These are phyloP conservation scores for Plutomurus gul DNA, from an alignment of 1,140 invertebrate species.

Conservation along the genomic window DNA sequence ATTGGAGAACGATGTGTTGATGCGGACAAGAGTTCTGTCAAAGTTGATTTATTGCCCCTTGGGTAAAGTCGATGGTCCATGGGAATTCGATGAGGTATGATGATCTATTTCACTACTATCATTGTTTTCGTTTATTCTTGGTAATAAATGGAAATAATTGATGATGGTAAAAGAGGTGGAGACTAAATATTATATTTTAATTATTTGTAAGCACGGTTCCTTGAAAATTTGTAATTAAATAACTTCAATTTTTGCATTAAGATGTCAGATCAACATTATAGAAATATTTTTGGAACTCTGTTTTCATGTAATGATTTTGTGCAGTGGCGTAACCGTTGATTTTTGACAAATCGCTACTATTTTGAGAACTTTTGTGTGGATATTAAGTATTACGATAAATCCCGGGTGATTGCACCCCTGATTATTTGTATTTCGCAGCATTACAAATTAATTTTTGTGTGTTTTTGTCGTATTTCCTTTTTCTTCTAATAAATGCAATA, in stretches of 20 bases:
- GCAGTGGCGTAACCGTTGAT: too few species aligned
- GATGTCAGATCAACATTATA: too few species aligned
- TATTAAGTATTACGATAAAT: too few species aligned
- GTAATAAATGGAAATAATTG: background rate
- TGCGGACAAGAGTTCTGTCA: conserved; percentile 80
- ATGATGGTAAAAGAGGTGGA: background rate
- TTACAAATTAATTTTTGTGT: too few species aligned
- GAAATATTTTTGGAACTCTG: too few species aligned
- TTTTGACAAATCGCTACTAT: too few species aligned
- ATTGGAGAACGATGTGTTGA: conserved; percentile 91
- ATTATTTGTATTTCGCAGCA: too few species aligned
- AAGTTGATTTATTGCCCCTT: conserved; percentile 83
- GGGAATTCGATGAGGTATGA: conserved; percentile 78
- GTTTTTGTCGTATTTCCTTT: background rate
- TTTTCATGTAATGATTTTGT: too few species aligned
- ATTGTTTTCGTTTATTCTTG: conserved; percentile 3
- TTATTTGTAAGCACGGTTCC: conserved; percentile 35
- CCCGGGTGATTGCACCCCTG: too few species aligned
- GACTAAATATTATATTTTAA: conserved; percentile 38
- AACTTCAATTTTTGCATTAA: too few species aligned
- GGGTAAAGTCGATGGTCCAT: conserved; percentile 90
- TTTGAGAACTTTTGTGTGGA: too few species aligned
- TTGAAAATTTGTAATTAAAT: too few species aligned
- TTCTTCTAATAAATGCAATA: background rate
- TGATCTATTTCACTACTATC: background rate